Evolutionary conservation across 1,140 invertebrate species (phyloP), one percentile per base, ranked within the genome.

Genomic region (Carcinoscorpius rotundicauda): DNA sequence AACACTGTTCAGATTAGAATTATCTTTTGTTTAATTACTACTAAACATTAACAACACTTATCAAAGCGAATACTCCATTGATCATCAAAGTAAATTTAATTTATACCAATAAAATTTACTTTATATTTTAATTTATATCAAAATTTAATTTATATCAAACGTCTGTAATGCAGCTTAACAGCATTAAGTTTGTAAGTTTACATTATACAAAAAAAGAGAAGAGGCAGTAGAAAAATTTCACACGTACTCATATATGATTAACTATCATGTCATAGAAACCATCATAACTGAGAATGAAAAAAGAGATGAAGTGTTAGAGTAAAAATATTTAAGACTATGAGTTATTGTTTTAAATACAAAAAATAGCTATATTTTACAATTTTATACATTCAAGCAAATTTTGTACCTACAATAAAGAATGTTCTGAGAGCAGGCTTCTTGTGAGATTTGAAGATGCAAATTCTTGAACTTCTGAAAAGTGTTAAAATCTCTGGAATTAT

Each of bases 401-500:
- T 29, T 29, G 2, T 29, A 29, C 29, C 29, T 67, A 74, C 73
- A 51, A 67, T 56, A 9, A 70, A 61, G 58, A 74, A 73, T 5
- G 64, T 61, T 4, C 8, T 9, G 57, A 66, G 51, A 11, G 62
- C 61, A 6, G 73, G 72, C 55, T 66, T 67, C 57, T 63, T 69
- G 63, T 70, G 68, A 10, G 71, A 72, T 64, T 95, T 95, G 81
- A 95, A 95, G 71, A 91, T 85, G 74, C 91, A 94, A 76, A 95
- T 94, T 71, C 92, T 83, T 3, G 86, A 80, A 29, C 91, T 87
- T 62, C 91, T 81, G 71, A 95, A 87, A 8, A 93, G 77, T 0
- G 90, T 87, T 10, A 92, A 91, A 49, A 95, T 78, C 77, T 96
- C 91, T 0, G 93, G 93, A 57, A 93, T 83, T 1, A 87, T 81